Conservation (phyloP, 2,797 vertebrate species). For the Rhynchotus rufescens region DNA sequence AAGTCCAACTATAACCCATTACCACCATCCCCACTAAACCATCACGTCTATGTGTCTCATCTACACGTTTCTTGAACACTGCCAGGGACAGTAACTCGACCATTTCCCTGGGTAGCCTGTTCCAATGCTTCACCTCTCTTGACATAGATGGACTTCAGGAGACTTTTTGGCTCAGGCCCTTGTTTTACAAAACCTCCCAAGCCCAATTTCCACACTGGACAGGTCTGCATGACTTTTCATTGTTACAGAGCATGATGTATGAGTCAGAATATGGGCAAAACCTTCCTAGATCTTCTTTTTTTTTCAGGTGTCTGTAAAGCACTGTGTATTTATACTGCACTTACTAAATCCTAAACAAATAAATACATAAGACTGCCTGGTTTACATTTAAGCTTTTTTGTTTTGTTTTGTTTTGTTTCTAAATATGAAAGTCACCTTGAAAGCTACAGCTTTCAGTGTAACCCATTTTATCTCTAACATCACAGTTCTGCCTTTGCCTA, state of each 20-base stretch:
- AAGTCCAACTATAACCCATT: too few relatives aligned
- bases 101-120: too few relatives aligned
- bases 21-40: too few relatives aligned
- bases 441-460: neutral
- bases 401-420: neutral
- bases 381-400: neutral
- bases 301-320: neutral
- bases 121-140: too few relatives aligned
- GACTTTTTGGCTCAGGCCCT: neutral
- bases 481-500: neutral
- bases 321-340: neutral
- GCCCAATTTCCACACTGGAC: neutral
- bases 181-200: neutral
- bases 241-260: neutral
- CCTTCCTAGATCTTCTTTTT: neutral
- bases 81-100: too few relatives aligned
- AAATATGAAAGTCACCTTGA: constrained; percentile 35
- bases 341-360: constrained; percentile 27
- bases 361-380: neutral
- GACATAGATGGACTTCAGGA: neutral
- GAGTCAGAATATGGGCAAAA: neutral
- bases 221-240: neutral
- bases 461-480: neutral
- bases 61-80: too few relatives aligned
- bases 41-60: too few relatives aligned